Percentiles rank a stretch among this genome's conserved stretches.
phyloP scores from a whole-genome alignment of 2,888 invertebrate genomes.

The Ypsolopha sequella region DNA sequence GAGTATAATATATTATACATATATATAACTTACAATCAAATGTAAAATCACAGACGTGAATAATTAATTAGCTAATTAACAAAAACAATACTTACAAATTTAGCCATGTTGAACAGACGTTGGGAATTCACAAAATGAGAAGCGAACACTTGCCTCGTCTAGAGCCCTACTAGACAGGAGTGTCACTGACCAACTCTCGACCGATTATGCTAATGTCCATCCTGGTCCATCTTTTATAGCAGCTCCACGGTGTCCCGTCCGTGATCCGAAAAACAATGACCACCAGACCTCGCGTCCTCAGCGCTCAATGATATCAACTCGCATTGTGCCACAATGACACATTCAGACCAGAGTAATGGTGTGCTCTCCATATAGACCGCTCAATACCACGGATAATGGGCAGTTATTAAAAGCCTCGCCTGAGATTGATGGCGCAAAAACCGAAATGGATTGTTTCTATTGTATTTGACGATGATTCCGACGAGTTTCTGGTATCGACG shows the following conservation, averaged over 20 bases:
- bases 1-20: too few species aligned
- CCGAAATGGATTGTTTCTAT: neutral
- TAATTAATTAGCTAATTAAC: neutral
- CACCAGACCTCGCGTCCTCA: constrained; percentile 26
- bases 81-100: constrained; percentile 38
- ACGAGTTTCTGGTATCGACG: neutral
- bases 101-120: constrained; percentile 33
- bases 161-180: constrained; percentile 40
- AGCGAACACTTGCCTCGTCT: constrained; percentile 31
- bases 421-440: constrained; percentile 1
- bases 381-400: neutral
- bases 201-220: neutral
- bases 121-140: constrained; percentile 12
- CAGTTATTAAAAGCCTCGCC: neutral
- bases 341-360: constrained; percentile 29
- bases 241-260: constrained; percentile 29
- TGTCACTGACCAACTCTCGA: constrained; percentile 18
- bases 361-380: neutral
- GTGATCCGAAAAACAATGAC: constrained; percentile 57
- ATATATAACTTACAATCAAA: too few species aligned
- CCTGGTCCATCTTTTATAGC: constrained; percentile 29
- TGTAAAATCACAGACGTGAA: too few species aligned
- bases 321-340: constrained; percentile 44
- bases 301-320: constrained; percentile 27
- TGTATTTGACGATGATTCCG: neutral